Evolutionary conservation across 2,888 invertebrate genomes (phyloP).

Genomic region (Eupeodes luniger): DNA sequence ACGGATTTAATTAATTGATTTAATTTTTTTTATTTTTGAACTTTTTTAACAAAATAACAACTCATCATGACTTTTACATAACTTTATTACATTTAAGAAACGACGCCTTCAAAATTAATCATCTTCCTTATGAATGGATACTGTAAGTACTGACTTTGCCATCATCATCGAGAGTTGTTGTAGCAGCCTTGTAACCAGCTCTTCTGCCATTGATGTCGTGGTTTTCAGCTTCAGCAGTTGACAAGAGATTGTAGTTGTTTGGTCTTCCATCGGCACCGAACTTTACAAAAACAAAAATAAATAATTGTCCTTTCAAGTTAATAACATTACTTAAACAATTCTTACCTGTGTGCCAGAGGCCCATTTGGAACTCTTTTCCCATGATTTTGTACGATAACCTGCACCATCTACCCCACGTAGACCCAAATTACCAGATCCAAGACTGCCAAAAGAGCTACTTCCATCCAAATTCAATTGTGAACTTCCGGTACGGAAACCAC

Average conservation of each 20-base stretch:
- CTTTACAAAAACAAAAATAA: slow-evolving; percentile 76
- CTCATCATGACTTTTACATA: neutral
- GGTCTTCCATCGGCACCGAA: slow-evolving; percentile 82
- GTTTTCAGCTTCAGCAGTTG: slow-evolving; percentile 83
- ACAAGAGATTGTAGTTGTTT: slow-evolving; percentile 82
- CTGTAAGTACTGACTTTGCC: slow-evolving; percentile 87
- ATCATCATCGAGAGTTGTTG: slow-evolving; percentile 87
- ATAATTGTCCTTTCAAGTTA: neutral
- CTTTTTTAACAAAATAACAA: neutral
- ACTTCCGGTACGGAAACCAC: slow-evolving; percentile 78
- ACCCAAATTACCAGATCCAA: slow-evolving; percentile 24
- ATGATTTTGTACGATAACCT: slow-evolving; percentile 81
- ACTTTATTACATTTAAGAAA: neutral
- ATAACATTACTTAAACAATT: neutral
- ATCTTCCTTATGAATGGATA: slow-evolving; percentile 81
- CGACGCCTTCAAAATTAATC: neutral
- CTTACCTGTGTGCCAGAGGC: slow-evolving; percentile 83
- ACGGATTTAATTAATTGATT: neutral
- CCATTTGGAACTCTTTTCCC: slow-evolving; percentile 84
- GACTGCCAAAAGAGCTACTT: slow-evolving; percentile 47
- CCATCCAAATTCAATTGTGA: slow-evolving; percentile 77
- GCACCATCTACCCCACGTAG: slow-evolving; percentile 72
- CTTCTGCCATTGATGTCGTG: slow-evolving; percentile 86
- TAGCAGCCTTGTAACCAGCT: slow-evolving; percentile 85
- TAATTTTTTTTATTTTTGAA: neutral